Conservation (phyloP, 2,113 vertebrate genomes). For the Gallinago jamesoni region DNA sequence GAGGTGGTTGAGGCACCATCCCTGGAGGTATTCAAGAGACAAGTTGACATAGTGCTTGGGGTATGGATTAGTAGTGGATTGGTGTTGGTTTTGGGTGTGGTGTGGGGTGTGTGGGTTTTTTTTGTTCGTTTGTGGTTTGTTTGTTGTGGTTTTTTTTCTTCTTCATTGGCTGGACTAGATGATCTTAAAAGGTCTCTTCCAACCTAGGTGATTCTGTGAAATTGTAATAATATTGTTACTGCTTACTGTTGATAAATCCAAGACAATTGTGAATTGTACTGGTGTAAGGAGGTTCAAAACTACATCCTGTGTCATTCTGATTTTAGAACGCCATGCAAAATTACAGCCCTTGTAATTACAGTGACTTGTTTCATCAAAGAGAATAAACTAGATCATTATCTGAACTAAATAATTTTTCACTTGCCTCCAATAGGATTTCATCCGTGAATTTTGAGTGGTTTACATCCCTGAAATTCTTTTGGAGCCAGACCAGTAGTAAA, state of each 20-base stretch:
- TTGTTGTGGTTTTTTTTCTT: too few relatives aligned
- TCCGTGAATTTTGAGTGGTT: background rate
- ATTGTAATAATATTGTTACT: background rate
- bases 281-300: background rate
- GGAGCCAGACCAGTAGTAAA: background rate
- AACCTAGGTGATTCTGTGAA: background rate
- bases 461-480: background rate
- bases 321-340: background rate
- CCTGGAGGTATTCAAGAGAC: too few relatives aligned
- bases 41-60: too few relatives aligned
- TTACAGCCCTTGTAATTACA: background rate
- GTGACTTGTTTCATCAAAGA: background rate
- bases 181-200: too few relatives aligned
- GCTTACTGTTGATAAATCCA: background rate
- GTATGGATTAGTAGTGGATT: too few relatives aligned
- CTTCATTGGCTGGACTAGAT: too few relatives aligned
- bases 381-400: background rate
- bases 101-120: too few relatives aligned
- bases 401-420: background rate
- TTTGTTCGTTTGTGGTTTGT: too few relatives aligned
- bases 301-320: background rate
- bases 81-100: too few relatives aligned
- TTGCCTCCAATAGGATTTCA: background rate
- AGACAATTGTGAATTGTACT: background rate
- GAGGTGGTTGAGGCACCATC: too few relatives aligned